Evolutionary conservation across 2,888 invertebrate genomes (phyloP).

Genomic region (Anoplius nigerrimus): DNA sequence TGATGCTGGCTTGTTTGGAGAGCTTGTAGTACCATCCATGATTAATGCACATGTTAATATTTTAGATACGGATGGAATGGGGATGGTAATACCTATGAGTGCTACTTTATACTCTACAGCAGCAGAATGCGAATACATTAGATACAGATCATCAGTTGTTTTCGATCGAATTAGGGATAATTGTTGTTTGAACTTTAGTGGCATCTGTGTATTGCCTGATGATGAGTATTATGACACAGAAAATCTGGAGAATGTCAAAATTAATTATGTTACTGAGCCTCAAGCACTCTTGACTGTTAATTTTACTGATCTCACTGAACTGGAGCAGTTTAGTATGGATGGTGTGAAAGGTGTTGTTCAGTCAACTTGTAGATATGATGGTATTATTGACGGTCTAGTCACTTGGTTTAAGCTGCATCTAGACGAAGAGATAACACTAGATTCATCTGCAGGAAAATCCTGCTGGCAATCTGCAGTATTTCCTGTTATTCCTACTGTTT

Average conservation of each 20-base stretch:
- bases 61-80: constrained; percentile 72
- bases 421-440: constrained; percentile 79
- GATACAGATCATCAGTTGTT: constrained; percentile 53
- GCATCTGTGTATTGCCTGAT: constrained; percentile 68
- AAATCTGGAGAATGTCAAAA: constrained; percentile 78
- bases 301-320: constrained; percentile 79
- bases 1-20: constrained; percentile 88
- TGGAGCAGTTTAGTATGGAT: constrained; percentile 63
- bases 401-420: constrained; percentile 86
- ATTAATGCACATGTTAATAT: constrained; percentile 83
- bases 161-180: constrained; percentile 41
- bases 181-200: constrained; percentile 62
- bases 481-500: constrained; percentile 62
- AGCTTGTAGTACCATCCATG: constrained; percentile 81
- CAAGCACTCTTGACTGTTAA: constrained; percentile 78
- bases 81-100: constrained; percentile 79
- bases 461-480: constrained; percentile 90
- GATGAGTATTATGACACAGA: constrained; percentile 83
- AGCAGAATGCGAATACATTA: constrained; percentile 76
- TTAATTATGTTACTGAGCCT: constrained; percentile 79
- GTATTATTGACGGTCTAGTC: constrained; percentile 80
- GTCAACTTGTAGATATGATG: constrained; percentile 74
- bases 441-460: constrained; percentile 79
- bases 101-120: constrained; percentile 82
- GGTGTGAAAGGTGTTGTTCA: constrained; percentile 72